Percentiles rank a stretch among this genome's conserved stretches.
Conservation (phyloP, 2,888 invertebrate genomes). For the Maniola hyperantus region DNA sequence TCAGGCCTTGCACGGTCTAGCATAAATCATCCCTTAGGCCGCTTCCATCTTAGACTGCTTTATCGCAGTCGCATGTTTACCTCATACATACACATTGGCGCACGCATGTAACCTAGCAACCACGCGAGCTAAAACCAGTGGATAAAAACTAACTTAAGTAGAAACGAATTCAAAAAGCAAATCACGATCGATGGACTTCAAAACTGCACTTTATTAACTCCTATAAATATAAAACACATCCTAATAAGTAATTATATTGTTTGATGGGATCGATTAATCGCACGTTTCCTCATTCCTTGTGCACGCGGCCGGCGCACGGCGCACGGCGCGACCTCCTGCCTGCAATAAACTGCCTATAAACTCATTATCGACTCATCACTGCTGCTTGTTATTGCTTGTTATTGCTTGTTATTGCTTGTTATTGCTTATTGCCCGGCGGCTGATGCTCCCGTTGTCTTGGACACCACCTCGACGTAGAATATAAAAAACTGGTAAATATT, state of each 20-base stretch:
- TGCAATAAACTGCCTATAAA: slow-evolving; percentile 20
- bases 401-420: not conserved
- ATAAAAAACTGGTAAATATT: not conserved
- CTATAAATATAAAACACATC: not conserved
- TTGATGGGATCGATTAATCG: slow-evolving; percentile 1
- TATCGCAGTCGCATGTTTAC: too few species aligned
- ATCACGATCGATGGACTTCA: too few species aligned
- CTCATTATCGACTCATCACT: slow-evolving; percentile 30
- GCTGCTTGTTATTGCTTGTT: not conserved
- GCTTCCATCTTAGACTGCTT: too few species aligned
- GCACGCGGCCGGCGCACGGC: slow-evolving; percentile 11
- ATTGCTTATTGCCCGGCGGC: slow-evolving; percentile 22
- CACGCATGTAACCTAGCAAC: too few species aligned
- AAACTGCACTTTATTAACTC: not conserved
- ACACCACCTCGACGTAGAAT: not conserved
- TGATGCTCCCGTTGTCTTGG: slow-evolving; percentile 11
- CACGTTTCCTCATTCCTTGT: not conserved
- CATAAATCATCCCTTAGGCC: too few species aligned
- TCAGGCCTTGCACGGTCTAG: too few species aligned
- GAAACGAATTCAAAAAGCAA: too few species aligned
- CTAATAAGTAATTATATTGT: not conserved
- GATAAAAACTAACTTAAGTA: too few species aligned
- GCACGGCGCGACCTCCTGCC: too few species aligned
- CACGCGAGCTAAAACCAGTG: too few species aligned
- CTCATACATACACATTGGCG: too few species aligned